Evolutionary conservation across 2,888 invertebrate species (phyloP), one percentile per base, ranked within the genome.

Genomic region (Acrocyrtus sp.): DNA sequence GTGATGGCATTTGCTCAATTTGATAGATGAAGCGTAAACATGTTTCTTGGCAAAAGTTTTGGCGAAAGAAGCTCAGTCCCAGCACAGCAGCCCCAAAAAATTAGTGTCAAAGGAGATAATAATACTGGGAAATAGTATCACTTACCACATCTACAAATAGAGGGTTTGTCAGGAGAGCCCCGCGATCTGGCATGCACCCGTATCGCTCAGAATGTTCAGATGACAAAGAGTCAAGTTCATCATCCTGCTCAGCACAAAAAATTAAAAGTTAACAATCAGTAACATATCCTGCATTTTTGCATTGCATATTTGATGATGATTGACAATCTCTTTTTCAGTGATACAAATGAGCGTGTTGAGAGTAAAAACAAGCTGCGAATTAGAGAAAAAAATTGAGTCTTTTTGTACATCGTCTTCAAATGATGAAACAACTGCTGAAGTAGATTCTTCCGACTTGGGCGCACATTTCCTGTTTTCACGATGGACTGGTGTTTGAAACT

Each of bases 401-500:
- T n/a, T n/a, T n/a, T n/a, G n/a, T 63, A 70, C 70, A 19, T 70
- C 70, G 54, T 70, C 70, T 21, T 70, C 70, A 63, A 70, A 70
- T n/a, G 70, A 70, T 10, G 70, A 70, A 17, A 70, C 70, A 1
- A 70, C 70, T 3, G 70, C 70, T 29, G 70, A 70, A 12, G 70
- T 70, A 3, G 70, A 70, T 50, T 70, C 70, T 24, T 70, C 70
- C 10, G 70, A 70, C 51, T 63, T 70, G 6, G 51, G 56, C 0
- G 63, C 54, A 26, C 19, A 63, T 21, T 63, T 63, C 48, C 34
- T 70, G 22, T 51, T 53, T 21, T 19, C 57, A 19, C 50, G 22
- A 39, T 57, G 56, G 8, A 26, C 19, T 24, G 17, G 34, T 43
- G 34, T 50, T 22, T 70, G 62, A 3, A 57, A 4, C n/a, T 57